Evolutionary conservation across 2,888 invertebrate species (phyloP).

Genomic region (Erannis defoliaria): DNA sequence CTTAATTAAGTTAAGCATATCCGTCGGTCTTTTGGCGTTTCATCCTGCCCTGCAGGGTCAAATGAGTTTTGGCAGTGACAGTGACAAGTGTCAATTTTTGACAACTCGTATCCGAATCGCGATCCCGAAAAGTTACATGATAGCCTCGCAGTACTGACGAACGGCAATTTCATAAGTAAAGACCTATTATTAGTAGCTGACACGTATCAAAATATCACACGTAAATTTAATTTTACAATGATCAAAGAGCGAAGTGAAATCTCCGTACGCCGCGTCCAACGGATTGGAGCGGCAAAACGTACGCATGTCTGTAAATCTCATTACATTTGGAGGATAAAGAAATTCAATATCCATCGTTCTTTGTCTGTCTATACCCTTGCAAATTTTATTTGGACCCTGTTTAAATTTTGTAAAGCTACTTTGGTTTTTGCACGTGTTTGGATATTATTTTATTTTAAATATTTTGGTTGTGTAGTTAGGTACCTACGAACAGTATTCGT

Average conservation of each 20-base stretch:
- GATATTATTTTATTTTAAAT: not conserved
- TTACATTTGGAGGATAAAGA: constrained; percentile 75
- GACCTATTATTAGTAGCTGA: not conserved
- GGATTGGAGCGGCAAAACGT: constrained; percentile 64
- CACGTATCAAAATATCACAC: constrained; percentile 19
- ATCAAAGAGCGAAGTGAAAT: constrained; percentile 70
- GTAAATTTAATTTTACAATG: constrained; percentile 53
- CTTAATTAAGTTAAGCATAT: no score
- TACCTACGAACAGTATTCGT: no score
- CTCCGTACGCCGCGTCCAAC: constrained; percentile 51
- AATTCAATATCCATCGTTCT: constrained; percentile 75
- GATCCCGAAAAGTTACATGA: no score
- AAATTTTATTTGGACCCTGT: constrained; percentile 63
- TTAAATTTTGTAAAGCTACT: constrained; percentile 53
- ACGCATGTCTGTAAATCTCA: constrained; percentile 77
- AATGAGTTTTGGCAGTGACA: no score
- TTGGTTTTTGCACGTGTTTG: constrained; percentile 34
- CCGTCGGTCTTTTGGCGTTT: no score
- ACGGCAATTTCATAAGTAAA: no score
- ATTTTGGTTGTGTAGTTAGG: not conserved
- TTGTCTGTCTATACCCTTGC: constrained; percentile 62
- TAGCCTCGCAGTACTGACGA: no score
- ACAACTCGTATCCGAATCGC: no score
- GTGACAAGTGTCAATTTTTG: no score
- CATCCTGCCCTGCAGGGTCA: no score